Evolutionary conservation across 2,797 vertebrate species (phyloP), one percentile per base, ranked within the genome.

Genomic region (Erpetoichthys calabaricus): DNA sequence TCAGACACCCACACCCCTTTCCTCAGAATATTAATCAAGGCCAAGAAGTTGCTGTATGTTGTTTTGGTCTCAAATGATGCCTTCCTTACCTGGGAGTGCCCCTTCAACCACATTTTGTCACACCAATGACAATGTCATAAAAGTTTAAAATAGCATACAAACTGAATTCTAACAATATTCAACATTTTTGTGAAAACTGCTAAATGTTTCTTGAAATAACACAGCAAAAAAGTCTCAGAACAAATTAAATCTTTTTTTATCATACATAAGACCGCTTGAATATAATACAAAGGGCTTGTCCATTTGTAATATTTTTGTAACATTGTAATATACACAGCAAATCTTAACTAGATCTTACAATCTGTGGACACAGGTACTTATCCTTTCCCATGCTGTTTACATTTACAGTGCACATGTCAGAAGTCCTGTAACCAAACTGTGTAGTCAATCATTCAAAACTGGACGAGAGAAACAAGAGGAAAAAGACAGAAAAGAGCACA

Each of bases 251-350:
- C 93, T 86, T 87, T 84, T 92, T 97, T 97, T 97, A 97, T 98
- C 93, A 97, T 97, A 98, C 94, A 97, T 97, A 96, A 95, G 93
- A 98, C 92, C 90, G 92, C 93, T 92, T 95, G 93, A 97, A 93
- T 97, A 97, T 97, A 93, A 97, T 97, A 98, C 94, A 98, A 97
- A 97, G 93, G 94, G 91, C 91, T 83, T 81, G 80, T 86, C 79
- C 84, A 85, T 83, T 77, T 85, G 84, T 81, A 80, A 25, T 67
- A 44, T 69, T 66, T 70, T 72, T 86, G 89, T 86, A 88, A 89
- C 88, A 92, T 95, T 97, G 94, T 92, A 93, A 94, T 98, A 97
- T 95, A 97, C 94, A 97, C 92, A 97, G 93, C 92, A 97, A 97
- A 92, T 96, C 92, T 93, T 92, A 91, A 97, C 93, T 95, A 94